Evolutionary conservation across 2,113 vertebrate species (phyloP).

Genomic region (Rutilus rutilus): DNA sequence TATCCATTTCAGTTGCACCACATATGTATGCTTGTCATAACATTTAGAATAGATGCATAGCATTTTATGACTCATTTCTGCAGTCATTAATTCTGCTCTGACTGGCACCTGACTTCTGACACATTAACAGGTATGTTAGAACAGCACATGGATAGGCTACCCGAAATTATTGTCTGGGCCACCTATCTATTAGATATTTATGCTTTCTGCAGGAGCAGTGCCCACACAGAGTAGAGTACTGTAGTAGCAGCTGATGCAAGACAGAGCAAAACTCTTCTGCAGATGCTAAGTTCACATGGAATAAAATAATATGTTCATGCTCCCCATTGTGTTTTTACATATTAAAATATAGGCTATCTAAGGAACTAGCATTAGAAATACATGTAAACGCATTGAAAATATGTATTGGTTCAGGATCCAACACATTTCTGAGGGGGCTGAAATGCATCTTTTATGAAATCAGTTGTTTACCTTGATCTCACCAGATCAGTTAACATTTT

Average conservation of each 20-base stretch:
- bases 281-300: slow-evolving; percentile 16
- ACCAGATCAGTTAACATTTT: not conserved
- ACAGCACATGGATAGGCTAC: not conserved
- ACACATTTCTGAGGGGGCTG: not conserved
- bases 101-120: not conserved
- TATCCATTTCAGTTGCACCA: not conserved
- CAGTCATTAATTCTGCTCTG: not conserved
- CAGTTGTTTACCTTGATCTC: not conserved
- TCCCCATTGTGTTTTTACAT: slow-evolving; percentile 11
- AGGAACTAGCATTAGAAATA: not conserved
- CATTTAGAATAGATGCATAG: not conserved
- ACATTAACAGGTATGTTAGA: not conserved
- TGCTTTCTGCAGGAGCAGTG: slow-evolving; percentile 6
- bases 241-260: slow-evolving; percentile 34
- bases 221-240: slow-evolving; percentile 25
- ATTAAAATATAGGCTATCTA: not conserved
- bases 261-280: slow-evolving; percentile 23
- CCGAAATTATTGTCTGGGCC: not conserved
- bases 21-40: not conserved
- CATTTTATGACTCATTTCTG: not conserved
- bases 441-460: not conserved
- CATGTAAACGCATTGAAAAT: not conserved
- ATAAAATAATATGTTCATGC: not conserved
- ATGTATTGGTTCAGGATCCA: not conserved
- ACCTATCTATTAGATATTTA: slow-evolving; percentile 26